phyloP scores from a whole-genome alignment of 2,113 vertebrate species.

The Amphilophus citrinellus region DNA sequence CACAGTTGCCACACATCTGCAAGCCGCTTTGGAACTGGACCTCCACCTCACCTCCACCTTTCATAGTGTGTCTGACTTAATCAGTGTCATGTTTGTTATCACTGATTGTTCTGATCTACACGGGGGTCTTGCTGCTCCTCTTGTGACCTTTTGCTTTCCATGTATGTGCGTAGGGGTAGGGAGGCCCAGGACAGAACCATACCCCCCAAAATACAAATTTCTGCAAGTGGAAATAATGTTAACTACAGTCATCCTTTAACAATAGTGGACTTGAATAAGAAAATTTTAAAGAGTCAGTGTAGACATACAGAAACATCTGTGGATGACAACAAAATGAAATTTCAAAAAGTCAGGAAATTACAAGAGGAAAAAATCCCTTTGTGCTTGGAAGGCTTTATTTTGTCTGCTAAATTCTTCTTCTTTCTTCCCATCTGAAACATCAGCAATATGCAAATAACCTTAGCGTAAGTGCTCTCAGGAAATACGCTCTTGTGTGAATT shows the following conservation, averaged over 20 bases:
- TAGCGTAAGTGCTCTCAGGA: background rate
- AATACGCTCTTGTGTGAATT: slow-evolving; percentile 28
- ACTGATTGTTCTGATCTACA: background rate
- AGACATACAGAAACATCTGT: background rate
- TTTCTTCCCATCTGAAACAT: background rate
- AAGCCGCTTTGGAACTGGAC: background rate
- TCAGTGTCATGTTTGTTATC: background rate
- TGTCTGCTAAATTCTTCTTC: background rate
- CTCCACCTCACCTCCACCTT: background rate
- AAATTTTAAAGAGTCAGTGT: background rate
- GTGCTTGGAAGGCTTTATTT: slow-evolving; percentile 1
- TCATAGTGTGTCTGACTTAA: background rate
- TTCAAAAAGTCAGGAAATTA: background rate
- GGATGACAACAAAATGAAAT: background rate
- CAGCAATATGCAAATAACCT: slow-evolving; percentile 55
- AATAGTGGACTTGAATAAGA: background rate
- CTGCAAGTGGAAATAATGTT: background rate
- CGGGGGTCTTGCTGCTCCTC: background rate
- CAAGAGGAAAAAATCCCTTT: background rate
- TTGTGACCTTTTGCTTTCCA: background rate
- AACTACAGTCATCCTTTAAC: background rate
- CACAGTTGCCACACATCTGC: background rate
- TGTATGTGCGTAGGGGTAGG: background rate
- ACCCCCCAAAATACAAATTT: background rate
- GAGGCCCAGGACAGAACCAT: background rate